Percentiles rank a stretch among this genome's conserved stretches.
These are phyloP conservation scores for Sternotherus odoratus DNA, from an alignment of 2,797 vertebrate species.

Conservation along the genomic window DNA sequence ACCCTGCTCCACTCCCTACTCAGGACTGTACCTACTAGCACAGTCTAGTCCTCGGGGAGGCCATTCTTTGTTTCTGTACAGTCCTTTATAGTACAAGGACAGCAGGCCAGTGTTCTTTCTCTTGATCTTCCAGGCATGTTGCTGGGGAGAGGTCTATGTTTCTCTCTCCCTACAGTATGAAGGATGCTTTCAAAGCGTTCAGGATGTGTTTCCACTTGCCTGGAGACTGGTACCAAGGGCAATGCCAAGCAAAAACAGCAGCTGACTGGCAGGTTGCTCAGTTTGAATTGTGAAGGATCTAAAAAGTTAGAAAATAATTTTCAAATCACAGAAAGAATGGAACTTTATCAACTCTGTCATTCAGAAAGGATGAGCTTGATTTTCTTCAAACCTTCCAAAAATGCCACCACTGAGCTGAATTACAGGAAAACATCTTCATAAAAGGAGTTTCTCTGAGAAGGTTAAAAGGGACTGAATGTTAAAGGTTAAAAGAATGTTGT, in stretches of 20 bases:
- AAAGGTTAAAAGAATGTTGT: not conserved
- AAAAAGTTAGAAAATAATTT: not conserved
- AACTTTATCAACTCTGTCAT: not conserved
- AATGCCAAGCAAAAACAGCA: not conserved
- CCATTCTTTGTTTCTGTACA: not conserved
- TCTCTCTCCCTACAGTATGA: not conserved
- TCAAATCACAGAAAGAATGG: not conserved
- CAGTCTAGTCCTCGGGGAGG: not conserved
- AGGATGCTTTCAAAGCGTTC: not conserved
- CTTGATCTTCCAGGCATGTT: not conserved
- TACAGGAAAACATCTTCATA: not conserved
- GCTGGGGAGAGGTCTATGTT: not conserved
- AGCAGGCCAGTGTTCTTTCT: accelerated
- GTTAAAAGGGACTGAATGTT: not conserved
- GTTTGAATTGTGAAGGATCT: not conserved
- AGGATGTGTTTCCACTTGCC: too few species aligned
- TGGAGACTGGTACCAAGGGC: too few species aligned
- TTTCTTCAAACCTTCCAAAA: not conserved
- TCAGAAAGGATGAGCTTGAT: not conserved
- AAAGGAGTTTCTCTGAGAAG: not conserved
- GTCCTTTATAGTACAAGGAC: not conserved
- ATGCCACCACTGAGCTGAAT: not conserved
- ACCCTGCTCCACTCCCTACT: not conserved
- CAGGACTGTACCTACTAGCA: not conserved
- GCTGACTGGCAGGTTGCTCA: not conserved